These are phyloP conservation scores for Stenoptilia bipunctidactyla DNA, from an alignment of 2,888 invertebrate genomes.

Conservation along the genomic window DNA sequence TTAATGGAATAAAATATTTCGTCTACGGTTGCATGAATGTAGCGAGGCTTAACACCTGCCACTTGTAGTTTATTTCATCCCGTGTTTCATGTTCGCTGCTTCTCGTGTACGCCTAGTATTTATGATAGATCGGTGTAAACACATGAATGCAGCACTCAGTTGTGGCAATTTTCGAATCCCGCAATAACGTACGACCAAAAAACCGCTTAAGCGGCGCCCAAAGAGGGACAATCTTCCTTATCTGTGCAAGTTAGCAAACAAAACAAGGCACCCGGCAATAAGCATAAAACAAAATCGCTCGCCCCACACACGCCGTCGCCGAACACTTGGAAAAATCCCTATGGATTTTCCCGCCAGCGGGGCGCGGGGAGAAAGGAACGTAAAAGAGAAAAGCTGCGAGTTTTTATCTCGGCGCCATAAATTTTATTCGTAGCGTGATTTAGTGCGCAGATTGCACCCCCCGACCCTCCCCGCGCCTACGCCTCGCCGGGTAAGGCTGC, in stretches of 20 bases:
- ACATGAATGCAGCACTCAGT: no score
- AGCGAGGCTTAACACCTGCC: no score
- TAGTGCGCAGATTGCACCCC: constrained; percentile 72
- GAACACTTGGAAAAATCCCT: constrained; percentile 71
- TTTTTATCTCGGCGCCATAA: constrained; percentile 74
- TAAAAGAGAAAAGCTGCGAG: constrained; percentile 74
- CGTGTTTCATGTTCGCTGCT: neutral
- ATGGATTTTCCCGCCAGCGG: constrained; percentile 59
- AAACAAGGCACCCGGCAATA: constrained; percentile 65
- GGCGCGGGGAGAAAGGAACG: constrained; percentile 56
- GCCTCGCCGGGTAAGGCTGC: constrained; percentile 67
- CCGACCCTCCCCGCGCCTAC: constrained; percentile 54
- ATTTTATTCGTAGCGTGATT: constrained; percentile 74
- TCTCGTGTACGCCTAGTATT: neutral
- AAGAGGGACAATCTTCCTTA: constrained; percentile 41
- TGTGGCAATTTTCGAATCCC: no score
- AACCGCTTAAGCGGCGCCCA: neutral
- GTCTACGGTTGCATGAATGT: no score
- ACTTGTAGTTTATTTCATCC: no score
- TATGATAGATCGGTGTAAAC: no score
- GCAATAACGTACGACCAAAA: neutral
- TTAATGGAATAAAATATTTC: no score
- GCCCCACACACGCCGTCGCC: constrained; percentile 67
- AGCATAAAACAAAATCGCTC: constrained; percentile 70
- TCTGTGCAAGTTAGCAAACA: constrained; percentile 66